Evolutionary conservation across 1,140 invertebrate species (phyloP).

Genomic region (Delia radicum): DNA sequence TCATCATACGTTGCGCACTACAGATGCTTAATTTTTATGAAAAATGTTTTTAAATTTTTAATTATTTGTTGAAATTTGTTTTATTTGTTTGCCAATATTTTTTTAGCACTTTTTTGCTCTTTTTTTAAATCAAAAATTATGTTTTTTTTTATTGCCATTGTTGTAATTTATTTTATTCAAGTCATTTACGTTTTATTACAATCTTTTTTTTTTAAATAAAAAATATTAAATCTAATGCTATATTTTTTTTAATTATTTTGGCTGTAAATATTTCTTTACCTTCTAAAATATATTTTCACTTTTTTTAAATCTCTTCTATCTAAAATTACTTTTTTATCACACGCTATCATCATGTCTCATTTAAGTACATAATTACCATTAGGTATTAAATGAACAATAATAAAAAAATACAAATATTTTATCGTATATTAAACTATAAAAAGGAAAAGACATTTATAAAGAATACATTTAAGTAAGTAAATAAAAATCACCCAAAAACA

Average conservation of each 20-base stretch:
- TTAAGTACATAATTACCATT: background rate
- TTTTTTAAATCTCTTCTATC: background rate
- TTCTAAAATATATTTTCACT: background rate
- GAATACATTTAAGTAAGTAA: conserved; percentile 2
- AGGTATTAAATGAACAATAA: conserved; percentile 13
- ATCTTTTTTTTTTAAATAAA: background rate
- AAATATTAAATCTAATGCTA: background rate
- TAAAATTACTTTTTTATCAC: background rate
- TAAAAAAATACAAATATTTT: background rate
- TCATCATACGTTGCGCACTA: too few relatives aligned
- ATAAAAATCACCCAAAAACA: background rate
- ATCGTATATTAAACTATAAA: background rate
- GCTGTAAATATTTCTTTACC: background rate
- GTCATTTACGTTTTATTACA: background rate
- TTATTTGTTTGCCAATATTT: background rate
- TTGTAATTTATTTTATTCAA: background rate
- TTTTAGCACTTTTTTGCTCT: background rate
- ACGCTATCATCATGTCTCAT: background rate
- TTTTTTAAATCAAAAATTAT: background rate
- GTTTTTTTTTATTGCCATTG: background rate
- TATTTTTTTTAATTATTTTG: background rate
- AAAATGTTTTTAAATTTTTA: background rate
- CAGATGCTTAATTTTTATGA: background rate
- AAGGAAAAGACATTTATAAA: conserved; percentile 13
- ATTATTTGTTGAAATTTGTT: background rate